Evolutionary conservation across 2,888 invertebrate genomes (phyloP).

Genomic region (Stenurella melanura): DNA sequence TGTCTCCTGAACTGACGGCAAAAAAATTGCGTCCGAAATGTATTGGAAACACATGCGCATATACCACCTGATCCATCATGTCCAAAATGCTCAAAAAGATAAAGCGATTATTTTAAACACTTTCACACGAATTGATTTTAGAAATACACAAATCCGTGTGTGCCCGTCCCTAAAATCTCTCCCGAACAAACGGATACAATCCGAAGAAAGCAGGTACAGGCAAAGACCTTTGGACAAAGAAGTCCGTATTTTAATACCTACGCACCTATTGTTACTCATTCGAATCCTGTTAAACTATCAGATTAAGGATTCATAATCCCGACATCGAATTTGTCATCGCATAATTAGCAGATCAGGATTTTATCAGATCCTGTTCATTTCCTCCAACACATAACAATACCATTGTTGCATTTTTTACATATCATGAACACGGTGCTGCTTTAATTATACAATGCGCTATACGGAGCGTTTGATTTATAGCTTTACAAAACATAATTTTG

Average conservation of each 20-base stretch:
- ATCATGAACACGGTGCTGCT: background rate
- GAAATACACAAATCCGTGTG: background rate
- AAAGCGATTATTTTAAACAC: too few species aligned
- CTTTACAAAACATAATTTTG: background rate
- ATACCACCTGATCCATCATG: too few species aligned
- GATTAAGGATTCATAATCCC: slow-evolving; percentile 24
- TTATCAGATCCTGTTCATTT: slow-evolving; percentile 14
- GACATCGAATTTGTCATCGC: slow-evolving; percentile 22
- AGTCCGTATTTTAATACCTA: slow-evolving; percentile 9
- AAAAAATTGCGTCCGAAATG: too few species aligned
- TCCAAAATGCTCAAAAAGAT: too few species aligned
- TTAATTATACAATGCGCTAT: background rate
- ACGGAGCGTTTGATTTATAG: background rate
- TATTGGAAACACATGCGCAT: too few species aligned
- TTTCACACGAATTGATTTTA: background rate
- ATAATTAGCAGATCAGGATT: slow-evolving; percentile 18
- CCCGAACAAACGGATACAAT: background rate
- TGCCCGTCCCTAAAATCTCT: background rate
- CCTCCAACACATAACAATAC: background rate
- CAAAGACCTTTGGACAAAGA: background rate
- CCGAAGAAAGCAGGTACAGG: background rate
- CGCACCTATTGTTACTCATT: slow-evolving; percentile 20
- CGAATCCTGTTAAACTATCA: slow-evolving; percentile 23
- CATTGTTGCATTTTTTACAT: slow-evolving; percentile 1
- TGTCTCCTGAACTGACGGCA: too few species aligned